These are phyloP conservation scores for Plusia festucae DNA, from an alignment of 2,888 invertebrate species.

Conservation along the genomic window DNA sequence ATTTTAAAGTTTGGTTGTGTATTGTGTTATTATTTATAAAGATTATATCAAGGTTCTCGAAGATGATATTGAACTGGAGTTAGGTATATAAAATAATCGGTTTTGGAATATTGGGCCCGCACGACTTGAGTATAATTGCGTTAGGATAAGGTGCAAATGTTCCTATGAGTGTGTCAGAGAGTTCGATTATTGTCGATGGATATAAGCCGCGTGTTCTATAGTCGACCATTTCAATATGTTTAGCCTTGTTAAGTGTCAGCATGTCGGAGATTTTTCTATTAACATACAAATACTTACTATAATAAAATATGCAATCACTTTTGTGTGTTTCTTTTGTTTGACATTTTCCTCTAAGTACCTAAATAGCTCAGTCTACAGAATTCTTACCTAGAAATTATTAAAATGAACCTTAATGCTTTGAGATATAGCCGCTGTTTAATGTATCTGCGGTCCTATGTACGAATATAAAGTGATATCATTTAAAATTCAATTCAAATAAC, in stretches of 20 bases:
- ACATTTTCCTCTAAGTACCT: no score
- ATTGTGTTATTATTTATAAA: no score
- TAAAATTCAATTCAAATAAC: no score
- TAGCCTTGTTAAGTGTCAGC: constrained; percentile 81
- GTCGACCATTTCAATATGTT: constrained; percentile 78
- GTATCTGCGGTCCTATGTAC: no score
- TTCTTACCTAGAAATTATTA: no score
- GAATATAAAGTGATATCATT: no score
- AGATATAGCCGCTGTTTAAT: no score
- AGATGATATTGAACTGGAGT: not conserved
- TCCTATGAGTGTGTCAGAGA: constrained; percentile 86
- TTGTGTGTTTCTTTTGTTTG: constrained; percentile 47
- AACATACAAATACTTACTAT: constrained; percentile 76
- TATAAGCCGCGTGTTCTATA: constrained; percentile 72
- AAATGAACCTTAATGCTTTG: no score
- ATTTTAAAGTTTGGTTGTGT: no score
- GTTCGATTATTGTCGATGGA: constrained; percentile 64
- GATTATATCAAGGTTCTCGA: no score
- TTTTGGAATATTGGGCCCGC: not conserved
- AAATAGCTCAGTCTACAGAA: no score
- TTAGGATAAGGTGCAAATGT: constrained; percentile 87
- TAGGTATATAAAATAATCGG: not conserved
- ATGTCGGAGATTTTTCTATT: constrained; percentile 84
- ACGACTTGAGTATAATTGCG: constrained; percentile 52
- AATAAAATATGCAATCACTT: constrained; percentile 78